These are phyloP conservation scores for Hylomyscus alleni DNA, from an alignment of 2,797 vertebrate species.

Conservation along the genomic window DNA sequence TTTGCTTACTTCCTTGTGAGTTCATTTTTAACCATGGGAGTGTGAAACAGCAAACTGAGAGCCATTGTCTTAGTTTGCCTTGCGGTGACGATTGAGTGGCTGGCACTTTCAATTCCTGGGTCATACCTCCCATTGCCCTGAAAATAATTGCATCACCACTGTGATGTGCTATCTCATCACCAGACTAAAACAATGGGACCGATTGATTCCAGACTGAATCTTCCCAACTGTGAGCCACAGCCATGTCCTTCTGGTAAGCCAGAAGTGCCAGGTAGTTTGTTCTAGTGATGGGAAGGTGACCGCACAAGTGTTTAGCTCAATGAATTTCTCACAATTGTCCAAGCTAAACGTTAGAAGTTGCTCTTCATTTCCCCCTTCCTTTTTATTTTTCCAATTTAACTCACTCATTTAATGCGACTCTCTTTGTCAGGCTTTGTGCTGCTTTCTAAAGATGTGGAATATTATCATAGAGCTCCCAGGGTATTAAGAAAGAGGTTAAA, in stretches of 20 bases:
- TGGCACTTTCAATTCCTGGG: not conserved
- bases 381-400: not conserved
- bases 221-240: not conserved
- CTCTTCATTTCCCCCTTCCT: not conserved
- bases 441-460: not conserved
- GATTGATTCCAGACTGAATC: not conserved
- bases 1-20: not conserved
- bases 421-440: not conserved
- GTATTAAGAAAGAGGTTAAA: not conserved
- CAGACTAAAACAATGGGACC: not conserved
- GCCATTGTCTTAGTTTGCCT: not conserved
- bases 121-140: not conserved
- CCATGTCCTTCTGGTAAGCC: not conserved
- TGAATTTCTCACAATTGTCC: not conserved
- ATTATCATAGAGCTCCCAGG: not conserved
- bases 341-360: not conserved
- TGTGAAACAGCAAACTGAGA: not conserved
- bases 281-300: not conserved
- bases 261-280: not conserved
- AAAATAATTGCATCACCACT: not conserved
- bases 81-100: not conserved
- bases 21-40: not conserved
- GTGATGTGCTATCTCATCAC: not conserved
- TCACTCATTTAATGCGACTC: not conserved
- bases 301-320: not conserved